phyloP scores from a whole-genome alignment of 2,888 invertebrate species.

The Sipha maydis region DNA sequence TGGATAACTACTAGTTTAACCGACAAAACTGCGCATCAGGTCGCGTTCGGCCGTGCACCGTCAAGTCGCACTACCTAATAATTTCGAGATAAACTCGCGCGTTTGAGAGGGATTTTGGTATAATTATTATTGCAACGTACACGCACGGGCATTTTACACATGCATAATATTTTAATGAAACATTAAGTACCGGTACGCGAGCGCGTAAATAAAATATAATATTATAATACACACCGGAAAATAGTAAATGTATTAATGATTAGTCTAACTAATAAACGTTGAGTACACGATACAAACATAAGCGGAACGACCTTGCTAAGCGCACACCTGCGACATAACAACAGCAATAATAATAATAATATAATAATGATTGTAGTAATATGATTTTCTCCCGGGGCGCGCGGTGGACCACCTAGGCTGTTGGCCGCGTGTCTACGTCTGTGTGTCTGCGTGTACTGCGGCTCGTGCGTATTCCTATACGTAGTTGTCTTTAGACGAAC shows the following conservation, averaged over 20 bases:
- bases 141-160: not conserved
- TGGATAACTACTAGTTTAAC: too few species aligned
- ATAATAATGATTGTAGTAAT: not conserved
- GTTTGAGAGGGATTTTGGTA: not conserved
- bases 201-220: not conserved
- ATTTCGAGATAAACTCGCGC: not conserved
- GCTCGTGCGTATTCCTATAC: not conserved
- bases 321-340: constrained; percentile 41
- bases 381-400: constrained; percentile 44
- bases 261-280: not conserved
- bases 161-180: not conserved
- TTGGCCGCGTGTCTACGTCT: not conserved
- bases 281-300: too few species aligned
- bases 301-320: constrained; percentile 1
- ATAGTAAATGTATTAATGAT: not conserved
- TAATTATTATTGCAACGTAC: not conserved
- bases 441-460: not conserved
- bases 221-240: not conserved
- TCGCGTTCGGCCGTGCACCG: too few species aligned
- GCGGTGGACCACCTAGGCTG: constrained; percentile 43
- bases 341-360: not conserved
- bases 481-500: not conserved
- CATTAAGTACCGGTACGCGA: too few species aligned
- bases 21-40: too few species aligned
- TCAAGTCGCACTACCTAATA: not conserved